A percentile compares a stretch with the other conserved stretches of the same genome.
These are phyloP conservation scores for Rhimphoctona megacephalus DNA, from an alignment of 2,888 invertebrate genomes.

Conservation along the genomic window DNA sequence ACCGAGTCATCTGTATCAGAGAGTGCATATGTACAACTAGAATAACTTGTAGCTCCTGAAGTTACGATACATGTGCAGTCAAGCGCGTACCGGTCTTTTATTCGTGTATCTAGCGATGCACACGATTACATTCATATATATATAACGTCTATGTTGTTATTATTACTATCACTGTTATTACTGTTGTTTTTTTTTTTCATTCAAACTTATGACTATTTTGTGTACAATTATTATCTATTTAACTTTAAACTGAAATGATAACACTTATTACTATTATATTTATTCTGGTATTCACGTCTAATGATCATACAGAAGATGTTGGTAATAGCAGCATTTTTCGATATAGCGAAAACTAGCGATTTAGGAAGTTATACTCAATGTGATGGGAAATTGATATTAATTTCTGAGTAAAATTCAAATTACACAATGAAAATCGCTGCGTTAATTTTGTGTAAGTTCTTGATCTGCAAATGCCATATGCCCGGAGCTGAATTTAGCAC, in stretches of 20 bases:
- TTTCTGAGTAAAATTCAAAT: background rate
- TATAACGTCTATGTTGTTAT: background rate
- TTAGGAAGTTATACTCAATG: background rate
- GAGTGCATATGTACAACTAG: slow-evolving; percentile 58
- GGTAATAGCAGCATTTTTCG: background rate
- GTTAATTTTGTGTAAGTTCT: slow-evolving; percentile 3
- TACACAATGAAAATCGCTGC: background rate
- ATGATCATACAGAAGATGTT: background rate
- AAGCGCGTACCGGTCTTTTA: slow-evolving; percentile 40
- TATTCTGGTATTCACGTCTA: background rate
- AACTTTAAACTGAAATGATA: background rate
- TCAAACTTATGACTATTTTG: too few relatives aligned
- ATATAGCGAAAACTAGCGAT: background rate
- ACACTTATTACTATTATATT: background rate
- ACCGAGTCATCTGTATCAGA: slow-evolving; percentile 64
- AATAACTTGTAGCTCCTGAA: slow-evolving; percentile 50
- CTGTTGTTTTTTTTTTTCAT: background rate
- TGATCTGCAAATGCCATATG: slow-evolving; percentile 41
- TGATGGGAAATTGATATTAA: background rate
- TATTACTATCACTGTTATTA: background rate
- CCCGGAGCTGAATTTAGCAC: slow-evolving; percentile 58
- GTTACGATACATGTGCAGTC: slow-evolving; percentile 58
- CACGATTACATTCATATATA: slow-evolving; percentile 24
- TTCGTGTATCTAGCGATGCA: slow-evolving; percentile 14
- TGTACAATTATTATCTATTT: too few relatives aligned